Evolutionary conservation across 2,888 invertebrate genomes (phyloP), one percentile per base, ranked within the genome.

Genomic region (Limnephilus auricula): DNA sequence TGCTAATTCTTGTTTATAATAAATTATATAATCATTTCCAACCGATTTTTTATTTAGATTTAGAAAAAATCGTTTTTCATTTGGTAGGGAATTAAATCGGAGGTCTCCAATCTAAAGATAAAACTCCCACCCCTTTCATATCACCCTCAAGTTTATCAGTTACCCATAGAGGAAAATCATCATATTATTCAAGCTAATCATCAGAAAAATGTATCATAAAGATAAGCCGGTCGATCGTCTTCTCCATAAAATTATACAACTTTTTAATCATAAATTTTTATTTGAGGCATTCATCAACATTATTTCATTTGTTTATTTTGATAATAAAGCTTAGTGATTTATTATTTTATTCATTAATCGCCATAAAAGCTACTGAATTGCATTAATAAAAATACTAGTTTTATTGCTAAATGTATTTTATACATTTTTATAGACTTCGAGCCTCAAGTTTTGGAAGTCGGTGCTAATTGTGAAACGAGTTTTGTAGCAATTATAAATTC

Each of bases 381-480:
- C 31, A 50, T 82, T 82, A 82, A 50, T 45, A 89, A 80, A 87
- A 78, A 34, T 83, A 50, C 3, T 32, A 10, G 34, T 34, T 82
- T 89, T 89, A 89, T 89, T 45, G 45, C 50, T n/a, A 79, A 83
- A 89, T 79, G 79, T 34, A 78, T 89, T 79, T 89, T 89, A 18
- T 84, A 40, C 40, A 40, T 37, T n/a, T 78, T 65, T 87, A 65
- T 78, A 34, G 78, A 30, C 84, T 31, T 50, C 34, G 40, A 85
- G n/a, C 45, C 5, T 32, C 34, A 31, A 9, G 32, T 37, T 65
- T 32, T 15, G 78, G 78, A 25, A 32, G 30, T 82, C 90, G 85
- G 89, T 89, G 92, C 89, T 92, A 92, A 92, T 92, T 92, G 92
- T 90, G 65, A 92, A 92, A 92, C 92, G 88, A 40, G 92, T 92